Evolutionary conservation across 2,888 invertebrate species (phyloP), one percentile per base, ranked within the genome.

Genomic region (Xylocampa areola): DNA sequence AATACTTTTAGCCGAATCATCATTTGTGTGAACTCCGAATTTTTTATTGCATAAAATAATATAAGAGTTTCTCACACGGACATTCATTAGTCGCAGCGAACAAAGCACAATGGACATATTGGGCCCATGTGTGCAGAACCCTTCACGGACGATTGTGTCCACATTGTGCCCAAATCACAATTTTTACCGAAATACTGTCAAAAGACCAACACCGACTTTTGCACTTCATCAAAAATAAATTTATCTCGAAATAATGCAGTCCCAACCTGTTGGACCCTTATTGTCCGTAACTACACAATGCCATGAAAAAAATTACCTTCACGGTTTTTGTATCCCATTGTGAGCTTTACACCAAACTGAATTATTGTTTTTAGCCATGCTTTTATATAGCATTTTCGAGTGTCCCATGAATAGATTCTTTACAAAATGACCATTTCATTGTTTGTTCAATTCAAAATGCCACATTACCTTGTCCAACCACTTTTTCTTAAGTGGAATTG

Each of bases 201-300:
- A 90, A 84, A 55, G 80, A 82, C 81, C 80, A 79, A 81, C 79
- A 84, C 81, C 86, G 90, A 91, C 92, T 92, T 87, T 92, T 92
- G 90, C 92, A 94, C 91, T 94, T 93, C 93, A 94, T 93, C 93
- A 94, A 93, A 93, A 83, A 87, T 88, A 87, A 82, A 93, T 93
- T 92, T 92, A 91, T 84, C 82, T 77, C 77, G 57, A 77, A 83
- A 92, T 89, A 91, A 91, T 91, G 70, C 81, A 81, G 81, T 80
- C 76, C 79, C 75, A 60, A 92, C 92, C 91, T 91, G 90, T 83
- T 84, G 76, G 79, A 55, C 61, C 77, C 81, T 81, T 83, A 50
- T 90, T 88, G 87, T 84, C 67, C 59, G 36, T 35, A n/a, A n/a
- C 41, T 45, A 60, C 63, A 87, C 85, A 87, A 88, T 73, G 71